A percentile compares a stretch with the other conserved stretches of the same genome.
These are phyloP conservation scores for Cricetomys ansorgei DNA, from an alignment of 2,113 vertebrate species.

Conservation along the genomic window DNA sequence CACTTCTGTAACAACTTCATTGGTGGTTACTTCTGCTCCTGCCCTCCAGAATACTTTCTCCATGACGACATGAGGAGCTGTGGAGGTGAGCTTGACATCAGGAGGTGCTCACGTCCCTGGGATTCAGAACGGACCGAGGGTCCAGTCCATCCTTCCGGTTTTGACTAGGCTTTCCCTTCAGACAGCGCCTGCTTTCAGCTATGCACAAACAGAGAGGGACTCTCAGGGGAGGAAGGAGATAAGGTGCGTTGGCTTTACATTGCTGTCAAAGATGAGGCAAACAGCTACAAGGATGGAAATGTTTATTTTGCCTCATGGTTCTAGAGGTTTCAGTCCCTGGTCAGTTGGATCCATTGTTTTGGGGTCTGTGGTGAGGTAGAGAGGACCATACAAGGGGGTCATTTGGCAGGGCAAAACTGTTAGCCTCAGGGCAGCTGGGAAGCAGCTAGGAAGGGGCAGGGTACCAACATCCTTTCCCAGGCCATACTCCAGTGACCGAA, in stretches of 20 bases:
- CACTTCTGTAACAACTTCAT: conserved; percentile 96
- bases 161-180: background rate
- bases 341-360: background rate
- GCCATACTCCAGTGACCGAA: background rate
- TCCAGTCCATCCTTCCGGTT: background rate
- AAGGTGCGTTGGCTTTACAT: background rate
- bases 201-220: background rate
- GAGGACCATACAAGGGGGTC: background rate
- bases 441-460: too few relatives aligned
- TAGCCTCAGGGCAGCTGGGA: background rate
- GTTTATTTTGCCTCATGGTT: background rate
- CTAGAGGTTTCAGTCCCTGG: background rate
- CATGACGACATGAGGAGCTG: conserved; percentile 90
- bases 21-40: conserved; percentile 95
- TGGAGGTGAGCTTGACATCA: conserved; percentile 86
- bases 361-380: background rate
- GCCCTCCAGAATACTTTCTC: conserved; percentile 92
- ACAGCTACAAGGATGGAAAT: background rate
- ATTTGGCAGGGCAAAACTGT: background rate
- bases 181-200: background rate
- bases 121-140: background rate
- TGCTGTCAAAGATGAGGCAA: background rate
- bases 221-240: background rate
- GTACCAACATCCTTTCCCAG: background rate
- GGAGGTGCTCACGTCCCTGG: background rate